Evolutionary conservation across 2,888 invertebrate species (phyloP).

Genomic region (Saturnia pavonia): DNA sequence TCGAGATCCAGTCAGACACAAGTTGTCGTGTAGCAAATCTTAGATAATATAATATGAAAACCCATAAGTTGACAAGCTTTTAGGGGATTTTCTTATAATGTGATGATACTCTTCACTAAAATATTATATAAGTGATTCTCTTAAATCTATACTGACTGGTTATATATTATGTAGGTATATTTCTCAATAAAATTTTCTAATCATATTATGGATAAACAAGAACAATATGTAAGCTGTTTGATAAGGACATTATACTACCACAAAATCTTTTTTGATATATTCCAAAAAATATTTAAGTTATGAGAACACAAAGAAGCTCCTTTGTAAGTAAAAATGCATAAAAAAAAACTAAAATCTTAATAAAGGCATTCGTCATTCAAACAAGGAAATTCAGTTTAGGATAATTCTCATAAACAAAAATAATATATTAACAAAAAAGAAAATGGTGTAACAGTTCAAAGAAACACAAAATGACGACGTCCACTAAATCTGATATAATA

Average conservation of each 20-base stretch:
- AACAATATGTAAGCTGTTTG: not conserved
- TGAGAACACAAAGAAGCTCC: no score
- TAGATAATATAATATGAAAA: no score
- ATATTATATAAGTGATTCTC: no score
- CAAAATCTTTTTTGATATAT: not conserved
- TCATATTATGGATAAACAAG: not conserved
- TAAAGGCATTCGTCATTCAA: not conserved
- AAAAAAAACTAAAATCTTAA: not conserved
- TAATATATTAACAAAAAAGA: not conserved
- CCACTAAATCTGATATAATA: constrained; percentile 17
- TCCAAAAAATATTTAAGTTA: not conserved
- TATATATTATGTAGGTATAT: not conserved
- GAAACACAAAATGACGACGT: constrained; percentile 17
- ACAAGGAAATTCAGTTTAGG: not conserved
- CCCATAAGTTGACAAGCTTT: no score
- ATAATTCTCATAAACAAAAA: not conserved
- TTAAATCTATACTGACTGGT: no score
- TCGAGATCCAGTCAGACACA: no score
- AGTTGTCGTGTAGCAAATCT: no score
- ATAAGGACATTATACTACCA: not conserved
- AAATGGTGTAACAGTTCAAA: not conserved
- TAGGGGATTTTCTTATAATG: no score
- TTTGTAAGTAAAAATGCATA: not conserved
- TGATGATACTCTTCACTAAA: no score
- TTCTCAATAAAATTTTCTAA: not conserved